phyloP scores from a whole-genome alignment of 2,888 invertebrate species.

The Syrphus vitripennis region DNA sequence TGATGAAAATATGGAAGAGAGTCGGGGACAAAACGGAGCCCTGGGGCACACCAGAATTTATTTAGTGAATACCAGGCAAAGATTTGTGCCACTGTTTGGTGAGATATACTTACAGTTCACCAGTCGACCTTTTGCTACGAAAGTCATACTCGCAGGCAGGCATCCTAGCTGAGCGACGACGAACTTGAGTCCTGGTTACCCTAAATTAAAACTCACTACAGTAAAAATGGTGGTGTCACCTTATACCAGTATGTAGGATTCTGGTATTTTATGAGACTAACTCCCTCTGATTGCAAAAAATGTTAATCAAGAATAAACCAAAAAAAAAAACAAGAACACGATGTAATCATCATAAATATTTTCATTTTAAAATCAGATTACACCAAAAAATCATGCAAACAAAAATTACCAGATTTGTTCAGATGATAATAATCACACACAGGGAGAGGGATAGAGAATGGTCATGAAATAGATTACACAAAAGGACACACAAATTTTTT shows the following conservation, averaged over 20 bases:
- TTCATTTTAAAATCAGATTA: conserved; percentile 12
- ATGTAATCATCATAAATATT: conserved; percentile 14
- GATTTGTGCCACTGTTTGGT: no score
- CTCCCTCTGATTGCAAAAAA: neutral
- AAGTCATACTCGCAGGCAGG: no score
- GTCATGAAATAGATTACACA: neutral
- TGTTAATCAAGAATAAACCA: neutral
- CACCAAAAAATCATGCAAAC: neutral
- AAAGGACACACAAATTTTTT: neutral
- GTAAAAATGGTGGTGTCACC: neutral
- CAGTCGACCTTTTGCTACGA: no score
- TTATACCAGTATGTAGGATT: neutral
- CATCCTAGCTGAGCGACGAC: no score
- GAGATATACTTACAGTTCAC: no score
- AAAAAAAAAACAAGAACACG: neutral
- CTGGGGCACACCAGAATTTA: no score
- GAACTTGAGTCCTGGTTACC: no score
- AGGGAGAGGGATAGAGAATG: neutral
- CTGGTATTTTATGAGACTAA: neutral
- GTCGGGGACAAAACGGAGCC: no score
- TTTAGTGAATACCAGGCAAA: no score
- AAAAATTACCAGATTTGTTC: conserved; percentile 1
- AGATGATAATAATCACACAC: conserved; percentile 4
- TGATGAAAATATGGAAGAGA: no score
- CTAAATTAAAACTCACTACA: no score